These are phyloP conservation scores for Exephanes ischioxanthus DNA, from an alignment of 2,888 invertebrate species.

Conservation along the genomic window DNA sequence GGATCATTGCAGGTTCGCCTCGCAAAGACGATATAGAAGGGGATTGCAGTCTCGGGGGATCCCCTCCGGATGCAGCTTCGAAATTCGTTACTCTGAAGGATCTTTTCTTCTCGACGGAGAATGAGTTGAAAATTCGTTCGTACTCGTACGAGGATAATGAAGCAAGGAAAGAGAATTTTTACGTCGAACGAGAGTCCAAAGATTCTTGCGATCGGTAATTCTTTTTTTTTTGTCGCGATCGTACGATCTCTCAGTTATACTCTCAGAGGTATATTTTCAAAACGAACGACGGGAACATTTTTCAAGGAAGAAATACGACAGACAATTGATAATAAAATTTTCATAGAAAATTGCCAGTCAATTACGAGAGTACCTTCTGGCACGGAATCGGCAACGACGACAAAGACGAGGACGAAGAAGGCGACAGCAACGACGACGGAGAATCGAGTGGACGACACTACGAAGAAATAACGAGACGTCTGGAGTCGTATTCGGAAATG, in stretches of 20 bases:
- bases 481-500: constrained; percentile 68
- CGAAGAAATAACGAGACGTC: constrained; percentile 73
- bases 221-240: neutral
- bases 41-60: constrained; percentile 77
- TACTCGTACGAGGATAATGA: constrained; percentile 46
- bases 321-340: neutral
- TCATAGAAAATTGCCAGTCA: constrained; percentile 37
- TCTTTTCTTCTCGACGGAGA: constrained; percentile 76
- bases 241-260: neutral
- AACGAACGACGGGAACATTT: neutral
- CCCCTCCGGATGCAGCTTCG: constrained; percentile 71
- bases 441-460: constrained; percentile 57
- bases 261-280: neutral
- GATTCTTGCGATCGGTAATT: constrained; percentile 59
- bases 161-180: constrained; percentile 28
- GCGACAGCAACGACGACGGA: constrained; percentile 56
- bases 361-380: constrained; percentile 56
- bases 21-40: constrained; percentile 27
- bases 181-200: constrained; percentile 41
- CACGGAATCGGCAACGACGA: constrained; percentile 44
- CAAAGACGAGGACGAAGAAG: constrained; percentile 60
- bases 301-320: neutral
- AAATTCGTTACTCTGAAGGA: constrained; percentile 80
- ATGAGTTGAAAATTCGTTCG: constrained; percentile 67
- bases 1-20: constrained; percentile 40